phyloP scores from a whole-genome alignment of 2,797 vertebrate species.

The Sandelia bainsii region DNA sequence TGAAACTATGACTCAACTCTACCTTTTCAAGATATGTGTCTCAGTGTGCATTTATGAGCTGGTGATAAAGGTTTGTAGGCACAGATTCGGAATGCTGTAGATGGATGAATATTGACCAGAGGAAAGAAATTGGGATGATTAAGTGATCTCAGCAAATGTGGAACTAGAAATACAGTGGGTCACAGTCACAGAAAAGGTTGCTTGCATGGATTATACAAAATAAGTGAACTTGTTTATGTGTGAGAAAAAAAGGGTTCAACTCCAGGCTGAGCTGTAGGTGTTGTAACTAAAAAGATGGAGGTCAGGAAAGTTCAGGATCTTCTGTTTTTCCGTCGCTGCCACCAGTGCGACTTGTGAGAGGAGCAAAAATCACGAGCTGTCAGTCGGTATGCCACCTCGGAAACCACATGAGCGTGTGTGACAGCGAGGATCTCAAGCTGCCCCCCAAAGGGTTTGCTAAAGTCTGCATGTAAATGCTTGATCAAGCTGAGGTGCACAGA shows the following conservation, averaged over 20 bases:
- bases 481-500: no score
- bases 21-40: background rate
- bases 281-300: slow-evolving; percentile 40
- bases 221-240: background rate
- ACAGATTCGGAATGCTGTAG: slow-evolving; percentile 6
- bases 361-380: slow-evolving; percentile 38
- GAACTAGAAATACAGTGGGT: background rate
- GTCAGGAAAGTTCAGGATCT: slow-evolving; percentile 35
- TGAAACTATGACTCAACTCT: background rate
- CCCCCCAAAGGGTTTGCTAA: no score
- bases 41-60: slow-evolving; percentile 14
- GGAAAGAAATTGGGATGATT: background rate
- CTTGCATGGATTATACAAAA: background rate
- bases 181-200: background rate
- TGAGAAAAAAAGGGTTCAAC: slow-evolving; percentile 2
- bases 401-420: background rate
- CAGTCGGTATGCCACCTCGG: slow-evolving; percentile 4
- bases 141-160: no score
- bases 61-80: background rate
- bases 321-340: slow-evolving; percentile 26
- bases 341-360: background rate
- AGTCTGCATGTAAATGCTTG: background rate
- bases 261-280: slow-evolving; percentile 20
- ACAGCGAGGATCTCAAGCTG: background rate
- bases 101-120: slow-evolving; percentile 1